A percentile compares a stretch with the other conserved stretches of the same genome.
Conservation (phyloP, 2,797 vertebrate genomes). For the Enteromius radiatus region DNA sequence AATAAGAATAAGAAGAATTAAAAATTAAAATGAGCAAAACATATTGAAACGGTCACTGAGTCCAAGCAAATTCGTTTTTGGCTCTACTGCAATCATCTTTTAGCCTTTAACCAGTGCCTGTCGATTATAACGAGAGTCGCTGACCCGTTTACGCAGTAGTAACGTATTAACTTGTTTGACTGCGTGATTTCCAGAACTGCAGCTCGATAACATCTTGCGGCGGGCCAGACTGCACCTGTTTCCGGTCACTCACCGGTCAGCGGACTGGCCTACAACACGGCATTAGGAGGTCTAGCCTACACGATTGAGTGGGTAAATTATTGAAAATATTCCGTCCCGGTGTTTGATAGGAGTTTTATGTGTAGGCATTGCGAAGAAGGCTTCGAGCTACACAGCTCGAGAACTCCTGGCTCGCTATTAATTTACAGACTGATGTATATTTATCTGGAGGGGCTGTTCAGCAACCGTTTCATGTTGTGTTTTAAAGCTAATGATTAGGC, state of each 20-base stretch:
- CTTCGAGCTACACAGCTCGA: slow-evolving; percentile 25
- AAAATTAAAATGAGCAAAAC: neutral
- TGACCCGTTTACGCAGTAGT: slow-evolving; percentile 52
- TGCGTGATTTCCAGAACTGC: slow-evolving; percentile 53
- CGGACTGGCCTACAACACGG: slow-evolving; percentile 16
- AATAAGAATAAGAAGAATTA: no score
- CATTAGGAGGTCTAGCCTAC: slow-evolving; percentile 5
- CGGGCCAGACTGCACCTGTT: slow-evolving; percentile 49
- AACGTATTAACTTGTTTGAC: slow-evolving; percentile 58
- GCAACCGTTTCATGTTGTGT: slow-evolving; percentile 60
- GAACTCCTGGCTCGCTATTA: slow-evolving; percentile 53
- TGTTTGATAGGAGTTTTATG: slow-evolving; percentile 36
- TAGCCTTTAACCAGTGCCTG: slow-evolving; percentile 15
- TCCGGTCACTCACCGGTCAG: slow-evolving; percentile 32
- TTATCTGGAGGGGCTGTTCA: slow-evolving; percentile 55
- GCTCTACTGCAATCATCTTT: neutral
- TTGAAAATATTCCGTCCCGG: slow-evolving; percentile 23
- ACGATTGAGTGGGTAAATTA: slow-evolving; percentile 34
- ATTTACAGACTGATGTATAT: slow-evolving; percentile 38
- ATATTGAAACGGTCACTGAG: neutral
- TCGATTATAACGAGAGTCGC: slow-evolving; percentile 38
- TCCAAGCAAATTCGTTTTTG: neutral
- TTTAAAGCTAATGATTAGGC: slow-evolving; percentile 78
- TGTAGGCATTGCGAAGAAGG: slow-evolving; percentile 10
- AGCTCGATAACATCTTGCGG: slow-evolving; percentile 54